These are phyloP conservation scores for Dinoponera quadriceps DNA, from an alignment of 1,140 invertebrate genomes.

Conservation along the genomic window DNA sequence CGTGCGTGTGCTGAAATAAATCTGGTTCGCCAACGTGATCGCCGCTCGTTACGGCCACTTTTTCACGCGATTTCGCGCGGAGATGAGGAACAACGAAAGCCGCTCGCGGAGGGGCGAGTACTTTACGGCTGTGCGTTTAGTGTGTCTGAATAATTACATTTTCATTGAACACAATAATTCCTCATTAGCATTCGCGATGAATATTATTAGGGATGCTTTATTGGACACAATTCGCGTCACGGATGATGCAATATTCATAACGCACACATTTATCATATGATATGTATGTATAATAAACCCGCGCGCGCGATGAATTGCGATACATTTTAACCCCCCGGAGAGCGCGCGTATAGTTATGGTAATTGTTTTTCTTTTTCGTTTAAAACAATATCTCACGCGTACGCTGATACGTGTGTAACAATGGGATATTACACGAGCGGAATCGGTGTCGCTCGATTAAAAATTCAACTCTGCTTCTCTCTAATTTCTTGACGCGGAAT, in stretches of 20 bases:
- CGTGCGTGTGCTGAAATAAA: constrained; percentile 27
- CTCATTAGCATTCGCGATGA: constrained; percentile 42
- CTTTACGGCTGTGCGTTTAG: background rate
- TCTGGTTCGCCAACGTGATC: constrained; percentile 35
- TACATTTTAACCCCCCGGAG: constrained; percentile 10
- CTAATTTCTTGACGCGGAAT: background rate
- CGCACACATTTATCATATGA: constrained; percentile 11
- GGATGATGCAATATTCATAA: constrained; percentile 34
- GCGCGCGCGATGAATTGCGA: constrained; percentile 5
- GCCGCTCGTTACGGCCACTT: constrained; percentile 12
- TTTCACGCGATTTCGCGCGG: constrained; percentile 29
- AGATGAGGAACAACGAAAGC: background rate
- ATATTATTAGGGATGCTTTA: constrained; percentile 53
- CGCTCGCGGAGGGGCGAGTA: no score
- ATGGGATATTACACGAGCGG: background rate
- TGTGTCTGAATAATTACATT: constrained; percentile 47
- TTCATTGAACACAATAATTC: constrained; percentile 56
- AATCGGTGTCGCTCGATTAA: background rate
- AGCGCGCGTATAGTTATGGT: background rate
- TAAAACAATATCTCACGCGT: background rate
- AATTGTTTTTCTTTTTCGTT: constrained; percentile 16
- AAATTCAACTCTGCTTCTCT: constrained; percentile 1
- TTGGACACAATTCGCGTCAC: constrained; percentile 40
- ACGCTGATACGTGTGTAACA: background rate
- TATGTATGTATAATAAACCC: constrained; percentile 14